phyloP scores from a whole-genome alignment of 2,888 invertebrate species.

The Limnephilus lunatus region DNA sequence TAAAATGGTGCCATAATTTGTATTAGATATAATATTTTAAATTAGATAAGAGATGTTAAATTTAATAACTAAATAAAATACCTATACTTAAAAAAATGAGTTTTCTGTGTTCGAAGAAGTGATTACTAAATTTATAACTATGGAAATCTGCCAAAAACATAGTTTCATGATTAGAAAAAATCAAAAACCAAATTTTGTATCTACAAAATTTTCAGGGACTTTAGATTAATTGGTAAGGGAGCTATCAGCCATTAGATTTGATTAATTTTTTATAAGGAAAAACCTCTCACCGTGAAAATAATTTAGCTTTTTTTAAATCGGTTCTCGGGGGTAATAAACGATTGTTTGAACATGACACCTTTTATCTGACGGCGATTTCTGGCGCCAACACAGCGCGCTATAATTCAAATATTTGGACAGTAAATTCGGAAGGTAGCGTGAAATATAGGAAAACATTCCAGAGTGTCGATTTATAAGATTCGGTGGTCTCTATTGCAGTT shows the following conservation, averaged over 20 bases:
- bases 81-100: too few species aligned
- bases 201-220: too few species aligned
- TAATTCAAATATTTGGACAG: constrained; percentile 22
- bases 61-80: too few species aligned
- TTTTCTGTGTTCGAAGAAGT: too few species aligned
- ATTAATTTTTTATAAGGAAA: background rate
- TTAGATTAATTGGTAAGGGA: background rate
- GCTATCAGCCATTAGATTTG: background rate
- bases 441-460: background rate
- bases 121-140: too few species aligned
- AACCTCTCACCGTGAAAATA: background rate
- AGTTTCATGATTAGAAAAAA: too few species aligned
- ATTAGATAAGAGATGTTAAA: too few species aligned
- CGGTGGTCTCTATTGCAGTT: constrained; percentile 6
- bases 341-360: background rate
- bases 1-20: too few species aligned
- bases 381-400: background rate
- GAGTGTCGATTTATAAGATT: background rate
- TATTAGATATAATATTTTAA: too few species aligned
- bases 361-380: background rate
- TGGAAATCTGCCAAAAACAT: too few species aligned
- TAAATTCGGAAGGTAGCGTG: constrained; percentile 2
- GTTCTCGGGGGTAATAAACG: background rate
- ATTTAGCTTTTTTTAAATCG: background rate
- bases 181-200: too few species aligned